Base-by-base conservation (phyloP, 2,113 vertebrate species). In the Emydocephalus ijimae region DNA sequence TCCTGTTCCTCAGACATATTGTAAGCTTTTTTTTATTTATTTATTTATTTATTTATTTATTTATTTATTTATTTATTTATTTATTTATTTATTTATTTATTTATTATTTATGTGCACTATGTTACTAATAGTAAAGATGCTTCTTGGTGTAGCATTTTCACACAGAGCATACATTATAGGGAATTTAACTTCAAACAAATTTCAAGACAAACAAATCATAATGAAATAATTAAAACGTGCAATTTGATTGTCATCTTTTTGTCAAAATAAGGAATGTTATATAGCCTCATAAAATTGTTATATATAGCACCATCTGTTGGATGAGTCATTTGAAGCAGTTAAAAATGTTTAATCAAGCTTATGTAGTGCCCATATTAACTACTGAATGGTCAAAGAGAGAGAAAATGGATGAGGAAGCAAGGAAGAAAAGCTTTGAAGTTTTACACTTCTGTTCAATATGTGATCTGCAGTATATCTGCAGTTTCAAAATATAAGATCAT, bases 271-370 rank as follows among this genome's bases (percentile, higher is more conserved):
- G 85, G 15, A 87, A 96, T 95, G 92, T 94, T 96, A 93, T 93
- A 96, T 4, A 92, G 45, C 93, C 94, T 93, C 95, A 96, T 98
- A 95, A 98, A 98, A 96, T 94, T 96, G 61, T 96, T 97, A 97
- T 96, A 91, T 56, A 95, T 91, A 96, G 96, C 95, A 97, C 97
- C 96, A 97, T 97, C 97, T 97, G 97, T 98, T 97, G 97, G 95
- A 88, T 96, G 87, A 96, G 90, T 94, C 95, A 96, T 93, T 96
- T 96, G 96, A 94, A 96, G 95, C 92, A 96, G 57, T 96, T 95
- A 95, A 96, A 81, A 96, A 96, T 94, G 91, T 94, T 74, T 96
- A 91, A 96, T 97, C 94, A 39, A 97, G 93, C 96, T 96, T 95
- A 94, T 45, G 89, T 92, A 81, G 85, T 54, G 94, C 94, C 94